phyloP scores from a whole-genome alignment of 2,113 vertebrate genomes.

The Hemiscyllium ocellatum region DNA sequence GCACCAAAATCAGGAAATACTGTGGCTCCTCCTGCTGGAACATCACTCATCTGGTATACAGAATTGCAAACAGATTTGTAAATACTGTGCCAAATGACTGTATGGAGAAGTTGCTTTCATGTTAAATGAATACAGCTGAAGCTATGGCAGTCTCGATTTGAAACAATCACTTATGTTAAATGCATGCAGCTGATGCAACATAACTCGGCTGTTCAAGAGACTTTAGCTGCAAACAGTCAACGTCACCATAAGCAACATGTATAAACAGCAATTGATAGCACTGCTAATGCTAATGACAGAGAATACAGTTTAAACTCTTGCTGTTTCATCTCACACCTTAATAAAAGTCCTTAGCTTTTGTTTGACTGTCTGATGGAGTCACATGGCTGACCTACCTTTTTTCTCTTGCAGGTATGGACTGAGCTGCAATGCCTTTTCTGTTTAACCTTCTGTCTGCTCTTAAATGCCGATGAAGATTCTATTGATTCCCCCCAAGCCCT shows the following conservation, averaged over 20 bases:
- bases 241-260: background rate
- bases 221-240: background rate
- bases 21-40: slow-evolving; percentile 89
- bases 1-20: slow-evolving; percentile 96
- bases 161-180: background rate
- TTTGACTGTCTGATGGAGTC: background rate
- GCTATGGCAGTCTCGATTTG: background rate
- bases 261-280: background rate
- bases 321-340: background rate
- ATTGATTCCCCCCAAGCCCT: background rate
- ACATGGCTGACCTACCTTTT: too few relatives aligned
- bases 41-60: slow-evolving; percentile 84
- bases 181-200: background rate
- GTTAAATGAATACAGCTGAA: background rate
- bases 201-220: background rate
- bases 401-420: background rate
- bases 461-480: background rate
- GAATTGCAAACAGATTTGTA: slow-evolving; percentile 41
- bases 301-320: background rate
- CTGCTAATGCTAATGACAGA: background rate
- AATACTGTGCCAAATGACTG: background rate
- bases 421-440: background rate
- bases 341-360: background rate
- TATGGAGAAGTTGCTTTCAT: background rate
- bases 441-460: background rate